These are phyloP conservation scores for Luperina nickerlii DNA, from an alignment of 2,888 invertebrate species.

Conservation along the genomic window DNA sequence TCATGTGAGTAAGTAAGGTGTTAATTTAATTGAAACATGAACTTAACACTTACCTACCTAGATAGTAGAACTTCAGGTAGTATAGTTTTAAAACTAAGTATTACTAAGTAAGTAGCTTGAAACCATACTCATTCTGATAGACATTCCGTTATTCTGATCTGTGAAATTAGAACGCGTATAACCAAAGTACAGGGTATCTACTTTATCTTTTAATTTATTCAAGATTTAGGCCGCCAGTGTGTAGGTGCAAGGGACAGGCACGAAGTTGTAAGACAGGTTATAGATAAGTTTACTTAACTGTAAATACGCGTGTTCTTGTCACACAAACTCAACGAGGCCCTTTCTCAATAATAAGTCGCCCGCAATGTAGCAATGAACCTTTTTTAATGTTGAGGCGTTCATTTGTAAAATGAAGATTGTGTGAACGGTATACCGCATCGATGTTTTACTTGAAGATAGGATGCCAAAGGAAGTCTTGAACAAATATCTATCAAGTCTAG, in stretches of 20 bases:
- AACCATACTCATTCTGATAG: not conserved
- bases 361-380: constrained; percentile 28
- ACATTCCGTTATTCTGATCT: not conserved
- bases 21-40: not conserved
- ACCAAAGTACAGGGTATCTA: not conserved
- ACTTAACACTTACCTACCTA: not conserved
- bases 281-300: constrained; percentile 63
- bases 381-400: constrained; percentile 23
- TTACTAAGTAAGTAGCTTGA: not conserved
- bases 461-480: not conserved
- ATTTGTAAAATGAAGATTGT: constrained; percentile 21
- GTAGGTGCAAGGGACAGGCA: constrained; percentile 46
- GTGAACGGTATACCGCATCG: constrained; percentile 9
- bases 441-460: not conserved
- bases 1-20: not conserved
- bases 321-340: constrained; percentile 22
- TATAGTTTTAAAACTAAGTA: constrained; percentile 16
- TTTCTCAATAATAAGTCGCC: constrained; percentile 30
- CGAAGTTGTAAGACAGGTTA: constrained; percentile 63
- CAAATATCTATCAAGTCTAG: constrained; percentile 13
- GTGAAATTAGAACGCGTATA: constrained; percentile 14
- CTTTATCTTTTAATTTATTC: constrained; percentile 16
- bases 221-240: constrained; percentile 41
- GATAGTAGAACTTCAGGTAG: not conserved
- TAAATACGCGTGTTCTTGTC: constrained; percentile 49